A percentile compares a stretch with the other conserved stretches of the same genome.
phyloP scores from a whole-genome alignment of 2,888 invertebrate genomes.

The Metellina segmentata region DNA sequence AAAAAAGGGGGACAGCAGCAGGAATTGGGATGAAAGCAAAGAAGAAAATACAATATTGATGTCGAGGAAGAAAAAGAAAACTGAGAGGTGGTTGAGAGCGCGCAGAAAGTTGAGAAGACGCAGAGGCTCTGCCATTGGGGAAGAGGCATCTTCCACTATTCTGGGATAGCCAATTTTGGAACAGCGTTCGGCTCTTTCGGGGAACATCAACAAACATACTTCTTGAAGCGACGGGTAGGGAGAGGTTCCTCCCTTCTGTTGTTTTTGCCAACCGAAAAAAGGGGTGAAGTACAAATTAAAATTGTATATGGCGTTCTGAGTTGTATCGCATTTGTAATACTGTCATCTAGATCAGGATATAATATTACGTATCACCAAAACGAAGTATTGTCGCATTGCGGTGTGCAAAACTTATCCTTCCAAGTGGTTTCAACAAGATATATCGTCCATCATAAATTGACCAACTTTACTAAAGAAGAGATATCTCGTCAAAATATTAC shows the following conservation, averaged over 20 bases:
- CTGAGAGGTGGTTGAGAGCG: slow-evolving; percentile 38
- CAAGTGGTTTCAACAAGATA: too few species aligned
- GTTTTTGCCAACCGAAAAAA: neutral
- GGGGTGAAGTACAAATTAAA: neutral
- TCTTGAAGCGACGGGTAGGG: neutral
- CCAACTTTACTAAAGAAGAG: too few species aligned
- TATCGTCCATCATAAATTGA: too few species aligned
- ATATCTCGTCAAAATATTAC: too few species aligned
- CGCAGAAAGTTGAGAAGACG: slow-evolving; percentile 66
- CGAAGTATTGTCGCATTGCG: too few species aligned
- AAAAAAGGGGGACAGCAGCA: neutral
- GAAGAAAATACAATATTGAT: neutral
- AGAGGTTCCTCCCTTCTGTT: neutral
- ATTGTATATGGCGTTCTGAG: too few species aligned
- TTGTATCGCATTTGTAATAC: too few species aligned
- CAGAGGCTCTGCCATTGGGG: slow-evolving; percentile 67
- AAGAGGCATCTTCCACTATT: slow-evolving; percentile 51
- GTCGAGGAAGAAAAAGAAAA: slow-evolving; percentile 34
- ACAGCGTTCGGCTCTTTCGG: slow-evolving; percentile 30
- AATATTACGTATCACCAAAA: too few species aligned
- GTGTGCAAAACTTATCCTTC: too few species aligned
- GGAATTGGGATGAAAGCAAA: neutral
- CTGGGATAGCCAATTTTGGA: slow-evolving; percentile 74
- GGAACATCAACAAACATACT: slow-evolving; percentile 66
- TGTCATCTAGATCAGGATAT: too few species aligned